Evolutionary conservation across 1,140 invertebrate genomes (phyloP), one percentile per base, ranked within the genome.

Genomic region (Agrilus planipennis): DNA sequence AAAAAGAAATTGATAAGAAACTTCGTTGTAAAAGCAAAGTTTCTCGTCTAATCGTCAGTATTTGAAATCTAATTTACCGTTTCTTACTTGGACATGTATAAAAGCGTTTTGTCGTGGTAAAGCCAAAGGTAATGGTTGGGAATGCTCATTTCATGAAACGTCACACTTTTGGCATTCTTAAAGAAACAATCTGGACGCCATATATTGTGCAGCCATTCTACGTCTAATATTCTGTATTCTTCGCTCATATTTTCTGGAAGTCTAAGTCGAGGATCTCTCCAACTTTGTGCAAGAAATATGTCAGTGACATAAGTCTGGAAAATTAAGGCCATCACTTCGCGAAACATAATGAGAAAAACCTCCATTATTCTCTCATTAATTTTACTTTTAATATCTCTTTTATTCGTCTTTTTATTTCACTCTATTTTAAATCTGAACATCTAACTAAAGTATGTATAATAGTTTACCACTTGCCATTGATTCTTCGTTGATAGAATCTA

Each of bases 271-370:
- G 84, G 82, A 67, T 91, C 88, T 17, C 86, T 70, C 88, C 88
- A 91, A 53, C 82, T 89, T 73, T 90, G 87, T 42, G 86, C 87
- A 50, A 91, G 70, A 62, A 90, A 91, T 62, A 91, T 87, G 59
- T 91, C 88, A 10, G 87, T 86, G 43, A 89, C 86, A 62, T 90
- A 91, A 9, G 88, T 90, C 88, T 91, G n/a, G n/a, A n/a, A n/a
- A n/a, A n/a, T n/a, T n/a, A n/a, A n/a, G n/a, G n/a, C n/a, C n/a
- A n/a, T n/a, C n/a, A n/a, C n/a, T n/a, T n/a, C n/a, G n/a, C n/a
- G n/a, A n/a, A n/a, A n/a, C n/a, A n/a, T n/a, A n/a, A n/a, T n/a
- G n/a, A n/a, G n/a, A n/a, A n/a, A n/a, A n/a, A n/a, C n/a, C n/a
- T n/a, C n/a, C n/a, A n/a, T n/a, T n/a, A n/a, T n/a, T n/a, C n/a